Conservation (phyloP, 2,888 invertebrate genomes). For the Acronicta alni region DNA sequence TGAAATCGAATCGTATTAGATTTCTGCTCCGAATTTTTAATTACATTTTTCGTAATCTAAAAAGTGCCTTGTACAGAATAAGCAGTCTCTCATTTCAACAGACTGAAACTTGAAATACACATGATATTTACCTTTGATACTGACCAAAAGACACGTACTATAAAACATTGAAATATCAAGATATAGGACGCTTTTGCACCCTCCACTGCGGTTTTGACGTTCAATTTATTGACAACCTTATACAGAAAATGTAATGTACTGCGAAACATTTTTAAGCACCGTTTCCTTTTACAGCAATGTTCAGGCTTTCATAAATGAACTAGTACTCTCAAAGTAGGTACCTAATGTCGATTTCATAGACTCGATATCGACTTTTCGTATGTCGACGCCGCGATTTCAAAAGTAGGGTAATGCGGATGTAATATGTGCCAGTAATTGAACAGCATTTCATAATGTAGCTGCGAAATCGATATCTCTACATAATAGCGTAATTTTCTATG, state of each 20-base stretch:
- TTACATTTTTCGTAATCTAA: conserved; percentile 5
- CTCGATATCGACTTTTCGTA: conserved; percentile 31
- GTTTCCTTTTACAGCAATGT: conserved; percentile 16
- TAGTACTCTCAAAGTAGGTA: conserved; percentile 41
- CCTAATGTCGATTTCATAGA: conserved; percentile 43
- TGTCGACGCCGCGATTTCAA: conserved; percentile 42
- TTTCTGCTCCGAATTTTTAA: no score
- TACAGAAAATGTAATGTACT: conserved; percentile 28
- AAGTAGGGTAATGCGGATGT: conserved; percentile 44
- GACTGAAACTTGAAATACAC: conserved; percentile 19
- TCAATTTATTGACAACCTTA: conserved; percentile 6
- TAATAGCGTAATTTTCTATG: conserved; percentile 22
- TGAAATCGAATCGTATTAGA: conserved; percentile 13
- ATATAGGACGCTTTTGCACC: background rate
- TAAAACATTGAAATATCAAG: background rate
- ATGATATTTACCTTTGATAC: conserved; percentile 12
- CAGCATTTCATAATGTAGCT: conserved; percentile 49
- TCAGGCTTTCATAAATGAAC: conserved; percentile 43
- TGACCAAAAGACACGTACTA: conserved; percentile 1
- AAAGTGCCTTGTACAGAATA: conserved; percentile 15
- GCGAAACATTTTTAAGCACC: background rate
- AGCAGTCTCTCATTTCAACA: conserved; percentile 20
- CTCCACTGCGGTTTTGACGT: conserved; percentile 15
- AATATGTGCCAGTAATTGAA: conserved; percentile 53
- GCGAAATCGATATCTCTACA: conserved; percentile 24